Base-by-base conservation (phyloP, 2,797 vertebrate genomes). In the Platyrinchus mystaceus region DNA sequence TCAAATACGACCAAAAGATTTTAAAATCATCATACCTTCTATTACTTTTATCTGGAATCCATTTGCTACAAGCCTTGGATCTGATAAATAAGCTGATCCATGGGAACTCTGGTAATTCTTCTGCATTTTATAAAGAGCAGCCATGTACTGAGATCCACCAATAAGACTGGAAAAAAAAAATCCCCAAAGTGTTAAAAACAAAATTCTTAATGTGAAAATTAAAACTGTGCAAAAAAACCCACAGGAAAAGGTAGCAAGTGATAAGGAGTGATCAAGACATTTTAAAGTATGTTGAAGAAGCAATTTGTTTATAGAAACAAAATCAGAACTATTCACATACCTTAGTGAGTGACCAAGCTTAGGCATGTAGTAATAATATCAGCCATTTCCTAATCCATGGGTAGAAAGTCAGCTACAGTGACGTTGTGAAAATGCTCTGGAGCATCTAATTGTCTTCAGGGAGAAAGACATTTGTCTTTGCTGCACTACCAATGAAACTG, bases 51-150 rank as follows among this genome's bases (percentile, higher is more conserved):
- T 98, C 95, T 98, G 97, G 97, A 99, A 99, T 28, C 99, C 99
- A 80, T 99, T 99, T 84, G 98, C 98, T 91, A 98, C 97, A 36
- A 99, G 98, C 92, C 99, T 98, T 70, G 97, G 96, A 97, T 99
- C 99, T 21, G 98, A 98, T 75, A 99, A 98, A 95, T 98, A 95
- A 94, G 53, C 36, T 34, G 95, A 95, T 90, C 98, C 98, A 23
- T 70, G 96, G 21, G 97, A 96, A 87, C 95, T 97, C 9, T 97
- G 97, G 52, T 71, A 96, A 90, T 97, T 97, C 96, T 98, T 98
- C 95, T 98, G 95, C 99, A 99, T 99, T 96, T 96, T 97, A 96
- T 95, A 95, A 84, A 99, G 97, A 94, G 97, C 89, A 41, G 98
- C 97, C 63, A 98, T 97, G 87, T 98, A 99, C 73, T 98, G 98